Evolutionary conservation across 2,113 vertebrate species (phyloP).

Genomic region (Marmota flaviventris): DNA sequence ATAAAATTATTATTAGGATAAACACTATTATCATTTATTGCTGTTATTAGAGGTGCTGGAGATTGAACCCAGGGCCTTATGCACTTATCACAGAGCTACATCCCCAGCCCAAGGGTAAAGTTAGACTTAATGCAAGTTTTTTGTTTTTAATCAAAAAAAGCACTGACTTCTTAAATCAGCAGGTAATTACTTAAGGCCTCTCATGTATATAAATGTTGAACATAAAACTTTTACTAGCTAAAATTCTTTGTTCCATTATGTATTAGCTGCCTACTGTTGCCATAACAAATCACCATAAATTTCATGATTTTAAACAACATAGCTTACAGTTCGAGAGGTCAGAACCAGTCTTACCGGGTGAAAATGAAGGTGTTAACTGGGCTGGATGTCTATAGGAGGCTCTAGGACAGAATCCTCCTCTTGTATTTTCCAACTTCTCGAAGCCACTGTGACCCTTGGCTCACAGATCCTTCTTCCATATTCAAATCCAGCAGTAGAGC

Average conservation of each 20-base stretch:
- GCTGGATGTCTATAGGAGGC: neutral
- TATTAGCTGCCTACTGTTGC: neutral
- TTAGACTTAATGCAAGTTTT: neutral
- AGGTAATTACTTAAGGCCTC: neutral
- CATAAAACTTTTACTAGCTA: constrained; percentile 15
- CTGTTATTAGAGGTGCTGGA: neutral
- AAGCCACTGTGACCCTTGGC: neutral
- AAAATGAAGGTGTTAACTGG: neutral
- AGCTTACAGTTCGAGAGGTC: neutral
- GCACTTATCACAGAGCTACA: neutral
- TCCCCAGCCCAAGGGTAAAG: neutral
- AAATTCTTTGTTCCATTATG: neutral
- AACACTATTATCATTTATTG: neutral
- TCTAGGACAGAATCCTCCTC: neutral
- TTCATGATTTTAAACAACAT: neutral
- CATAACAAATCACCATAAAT: neutral
- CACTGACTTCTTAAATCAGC: neutral
- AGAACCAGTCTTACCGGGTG: neutral
- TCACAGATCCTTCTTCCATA: no score
- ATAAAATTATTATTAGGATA: neutral
- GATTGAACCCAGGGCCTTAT: neutral
- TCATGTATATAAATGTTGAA: neutral
- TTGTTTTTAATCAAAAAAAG: neutral
- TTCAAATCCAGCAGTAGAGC: neutral
- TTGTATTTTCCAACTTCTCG: neutral